Percentiles rank a stretch among this genome's conserved stretches.
Evolutionary conservation across 2,113 vertebrate genomes (phyloP).

Genomic region (Aspiorhynchus laticeps): DNA sequence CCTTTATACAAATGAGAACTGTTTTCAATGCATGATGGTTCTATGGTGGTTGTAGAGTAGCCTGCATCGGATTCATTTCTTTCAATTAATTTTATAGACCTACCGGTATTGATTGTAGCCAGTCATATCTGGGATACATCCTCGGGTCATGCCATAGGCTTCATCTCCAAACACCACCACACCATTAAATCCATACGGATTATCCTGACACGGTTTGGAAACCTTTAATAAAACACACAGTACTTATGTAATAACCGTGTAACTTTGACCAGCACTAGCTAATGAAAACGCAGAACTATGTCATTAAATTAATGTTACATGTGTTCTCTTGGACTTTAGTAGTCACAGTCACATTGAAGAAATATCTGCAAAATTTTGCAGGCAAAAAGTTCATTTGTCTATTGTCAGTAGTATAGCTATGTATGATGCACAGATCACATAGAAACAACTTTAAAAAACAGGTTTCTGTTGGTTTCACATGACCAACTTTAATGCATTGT

Average conservation of each 20-base stretch:
- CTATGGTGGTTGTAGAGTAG: neutral
- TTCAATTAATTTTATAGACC: neutral
- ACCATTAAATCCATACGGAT: constrained; percentile 36
- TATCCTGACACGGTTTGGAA: constrained; percentile 36
- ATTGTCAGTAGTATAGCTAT: neutral
- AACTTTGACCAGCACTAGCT: neutral
- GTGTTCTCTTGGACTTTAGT: neutral
- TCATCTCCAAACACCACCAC: neutral
- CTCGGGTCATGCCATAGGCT: neutral
- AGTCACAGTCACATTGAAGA: neutral
- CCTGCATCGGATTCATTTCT: neutral
- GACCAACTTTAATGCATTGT: too few relatives aligned
- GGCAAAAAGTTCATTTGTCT: neutral
- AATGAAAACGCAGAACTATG: neutral
- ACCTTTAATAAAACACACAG: constrained; percentile 4
- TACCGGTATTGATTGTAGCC: neutral
- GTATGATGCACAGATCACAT: neutral
- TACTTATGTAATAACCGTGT: neutral
- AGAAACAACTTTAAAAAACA: neutral
- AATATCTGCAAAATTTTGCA: neutral
- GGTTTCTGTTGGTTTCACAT: too few relatives aligned
- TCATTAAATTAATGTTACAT: neutral
- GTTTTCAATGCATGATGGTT: neutral
- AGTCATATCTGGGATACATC: constrained; percentile 14
- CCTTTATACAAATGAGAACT: neutral